Evolutionary conservation across 1,140 invertebrate species (phyloP), one percentile per base, ranked within the genome.

Genomic region (Nymphalis io): DNA sequence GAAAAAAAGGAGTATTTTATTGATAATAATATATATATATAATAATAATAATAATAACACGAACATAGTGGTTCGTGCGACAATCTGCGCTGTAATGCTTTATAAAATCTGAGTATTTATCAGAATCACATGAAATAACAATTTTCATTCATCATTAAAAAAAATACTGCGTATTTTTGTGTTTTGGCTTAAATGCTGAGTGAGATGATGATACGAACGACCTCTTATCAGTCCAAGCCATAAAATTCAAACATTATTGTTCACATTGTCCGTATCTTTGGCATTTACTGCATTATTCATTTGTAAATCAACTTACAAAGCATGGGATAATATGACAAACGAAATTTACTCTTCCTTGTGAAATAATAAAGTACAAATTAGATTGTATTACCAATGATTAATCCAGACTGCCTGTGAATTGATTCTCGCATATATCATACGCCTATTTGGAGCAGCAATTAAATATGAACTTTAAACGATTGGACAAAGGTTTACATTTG

Each of bases 211-310:
- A n/a, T 33, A 33, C 2, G 27, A 33, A 33, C 23, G 15, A 0
- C 6, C 55, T n/a, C 64, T 51, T 44, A 27, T 20, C 6, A 67
- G 53, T 39, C 27, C 46, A 51, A 62, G 53, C 70, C 71, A 71
- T 64, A 73, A 61, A 75, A 73, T 75, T 73, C 68, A 67, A 65
- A 60, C 72, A 55, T 62, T 64, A 73, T 74, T 79, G 67, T 75
- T 57, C 42, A 51, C 20, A 69, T 69, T 61, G 59, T 69, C 39
- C 39, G 16, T 72, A 65, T 74, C 59, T 74, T 68, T 70, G 68
- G 66, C 73, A 72, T 64, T 78, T 74, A 70, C 69, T 46, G 33
- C 70, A 57, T 66, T 61, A 70, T 71, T 74, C 70, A 72, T 69
- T 71, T 58, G 69, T 68, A 68, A 76, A 73, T 73, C 60, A 73